A percentile compares a stretch with the other conserved stretches of the same genome.
These are phyloP conservation scores for Hormiphora californensis DNA, from an alignment of 37 sponge, comb jelly and placozoan species.

Conservation along the genomic window DNA sequence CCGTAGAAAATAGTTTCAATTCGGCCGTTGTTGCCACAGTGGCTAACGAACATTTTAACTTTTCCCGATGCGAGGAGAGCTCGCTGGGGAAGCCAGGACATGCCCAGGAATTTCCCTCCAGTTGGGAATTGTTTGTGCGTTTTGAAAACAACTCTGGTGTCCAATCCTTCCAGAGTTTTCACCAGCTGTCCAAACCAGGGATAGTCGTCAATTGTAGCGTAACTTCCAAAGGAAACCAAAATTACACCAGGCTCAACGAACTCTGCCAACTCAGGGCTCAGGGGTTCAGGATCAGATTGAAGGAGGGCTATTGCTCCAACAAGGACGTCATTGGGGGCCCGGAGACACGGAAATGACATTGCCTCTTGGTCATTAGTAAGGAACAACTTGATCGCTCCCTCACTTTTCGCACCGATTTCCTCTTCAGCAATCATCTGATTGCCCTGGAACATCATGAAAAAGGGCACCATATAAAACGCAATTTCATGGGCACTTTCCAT, in stretches of 20 bases:
- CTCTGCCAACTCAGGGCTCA: background rate
- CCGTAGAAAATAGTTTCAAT: background rate
- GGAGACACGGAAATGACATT: background rate
- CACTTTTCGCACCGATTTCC: no score
- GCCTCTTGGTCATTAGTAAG: constrained; percentile 23
- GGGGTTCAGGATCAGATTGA: background rate
- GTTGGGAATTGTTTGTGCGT: no score
- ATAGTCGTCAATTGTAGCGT: background rate
- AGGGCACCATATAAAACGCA: no score
- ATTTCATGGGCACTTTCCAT: no score
- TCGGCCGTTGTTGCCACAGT: constrained; percentile 17
- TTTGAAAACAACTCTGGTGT: background rate
- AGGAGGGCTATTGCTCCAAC: background rate
- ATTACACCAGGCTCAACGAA: background rate
- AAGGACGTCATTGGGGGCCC: background rate
- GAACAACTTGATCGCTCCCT: background rate
- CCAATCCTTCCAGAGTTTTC: background rate
- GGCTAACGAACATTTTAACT: background rate
- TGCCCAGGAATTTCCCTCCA: no score
- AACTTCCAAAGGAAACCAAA: background rate
- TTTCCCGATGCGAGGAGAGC: background rate
- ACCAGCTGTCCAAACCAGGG: constrained; percentile 8
- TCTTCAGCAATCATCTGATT: no score
- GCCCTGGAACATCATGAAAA: no score
- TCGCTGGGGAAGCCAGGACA: constrained; percentile 5